Base-by-base conservation (phyloP, 1,140 invertebrate species). In the Parapsyche elsis region DNA sequence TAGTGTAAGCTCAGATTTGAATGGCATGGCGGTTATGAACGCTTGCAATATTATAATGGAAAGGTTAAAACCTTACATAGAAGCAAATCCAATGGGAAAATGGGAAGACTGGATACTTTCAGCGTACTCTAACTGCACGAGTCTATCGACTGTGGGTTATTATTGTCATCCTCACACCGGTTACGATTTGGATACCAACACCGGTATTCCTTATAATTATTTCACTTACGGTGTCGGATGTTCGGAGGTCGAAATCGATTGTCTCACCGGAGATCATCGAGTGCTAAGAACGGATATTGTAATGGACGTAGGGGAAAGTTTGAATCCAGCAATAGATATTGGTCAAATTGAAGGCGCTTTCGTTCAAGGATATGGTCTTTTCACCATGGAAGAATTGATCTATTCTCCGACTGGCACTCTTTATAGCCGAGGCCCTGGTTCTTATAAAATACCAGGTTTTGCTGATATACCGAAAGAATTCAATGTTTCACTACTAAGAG, bases 271-370 rank as follows among this genome's bases (percentile, higher is more conserved):
- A 59, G 95, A 97, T 85, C 95, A 97, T 86, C 91, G 94, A 88
- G 93, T 98, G 5, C 85, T 97, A 59, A 91, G 93, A 85, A 95
- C 95, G 1, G 95, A 99, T 84, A 98, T 99, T 84, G 96, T 99
- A 0, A 98, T 98, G 97, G 97, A 99, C 88, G 90, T 98, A 74
- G 92, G 92, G 21, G 92, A 95, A 80, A 98, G 96, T 89, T 87
- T 99, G 30, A 99, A 99, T 89, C 97, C 97, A 23, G 96, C 97
- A 0, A 97, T 99, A 84, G 97, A 99, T 84, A 95, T 99, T 85
- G 97, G 97, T 0, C 97, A 99, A 90, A 93, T 99, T 26, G 97
- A 99, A 90, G 97, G 97, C 38, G 97, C 91, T 0, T 98, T 98
- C 84, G 92, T 96, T 83, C 97, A 98, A 91, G 97, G 97, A 0